Evolutionary conservation across 35 echinoderm and acorn worm species (phyloP), one percentile per base, ranked within the genome.

Genomic region (Amphiura filiformis): DNA sequence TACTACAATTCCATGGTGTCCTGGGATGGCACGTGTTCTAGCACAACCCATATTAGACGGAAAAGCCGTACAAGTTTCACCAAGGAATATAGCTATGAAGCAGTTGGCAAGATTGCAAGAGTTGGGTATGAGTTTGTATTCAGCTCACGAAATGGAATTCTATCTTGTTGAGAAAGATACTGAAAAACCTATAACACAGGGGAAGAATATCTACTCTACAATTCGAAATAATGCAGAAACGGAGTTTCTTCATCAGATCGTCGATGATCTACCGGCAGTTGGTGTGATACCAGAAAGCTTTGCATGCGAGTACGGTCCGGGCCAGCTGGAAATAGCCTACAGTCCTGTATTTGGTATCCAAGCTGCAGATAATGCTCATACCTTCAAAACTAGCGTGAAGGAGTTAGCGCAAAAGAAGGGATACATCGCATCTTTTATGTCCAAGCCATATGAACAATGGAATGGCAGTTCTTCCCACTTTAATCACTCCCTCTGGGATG

Each of bases 121-220:
- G 15, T 80, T 87, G 83, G 84, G 88, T 9, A 47, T 78, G 13
- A 77, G 35, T 44, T 36, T 97, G 3, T 57, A 87, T 23, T 91
- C 93, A 11, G 77, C 83, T 9, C 84, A 82, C 57, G 94, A 93
- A 61, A 80, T 93, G 42, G 94, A 97, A 76, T 97, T 93, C 75
- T 93, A 92, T 52, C 35, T 97, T 34, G 85, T 97, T 0, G 79
- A 93, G 44, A 57, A 88, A 33, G 56, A 90, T 26, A 65, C 84
- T 15, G 86, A 79, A 70, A 77, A 93, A 82, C 91, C 94, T 1
- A 38, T 97, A 23, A 76, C 75, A 7, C 80, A 82, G 28, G 79
- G 76, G 20, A 39, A 77, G 37, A 90, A 90, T 47, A 18, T 80
- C 0, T 77, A 41, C 30, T 80, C 94, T 5, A 93, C 94, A 33